Evolutionary conservation across 2,888 invertebrate species (phyloP).

Genomic region (Luffia ferchaultella): DNA sequence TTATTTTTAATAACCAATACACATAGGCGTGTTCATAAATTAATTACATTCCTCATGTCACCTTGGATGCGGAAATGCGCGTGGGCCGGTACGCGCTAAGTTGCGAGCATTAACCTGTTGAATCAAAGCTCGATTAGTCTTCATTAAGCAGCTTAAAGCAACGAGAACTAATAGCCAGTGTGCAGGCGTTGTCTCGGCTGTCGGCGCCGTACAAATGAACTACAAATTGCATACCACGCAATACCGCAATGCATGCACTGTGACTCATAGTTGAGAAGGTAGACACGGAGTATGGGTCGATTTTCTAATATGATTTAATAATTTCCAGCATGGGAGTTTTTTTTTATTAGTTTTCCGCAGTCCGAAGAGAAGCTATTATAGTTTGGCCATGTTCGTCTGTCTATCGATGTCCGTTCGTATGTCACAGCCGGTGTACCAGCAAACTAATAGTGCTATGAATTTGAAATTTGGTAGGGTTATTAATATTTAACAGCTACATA

Average conservation of each 20-base stretch:
- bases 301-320: not conserved
- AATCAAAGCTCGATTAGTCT: not conserved
- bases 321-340: not conserved
- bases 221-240: not conserved
- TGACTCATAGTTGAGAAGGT: not conserved
- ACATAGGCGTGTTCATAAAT: too few relatives aligned
- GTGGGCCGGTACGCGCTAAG: not conserved
- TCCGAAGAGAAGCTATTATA: too few relatives aligned
- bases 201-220: not conserved
- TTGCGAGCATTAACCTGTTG: conserved; percentile 1
- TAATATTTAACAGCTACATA: too few relatives aligned
- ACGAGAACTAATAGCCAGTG: conserved; percentile 1
- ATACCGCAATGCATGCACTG: not conserved
- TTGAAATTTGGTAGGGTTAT: too few relatives aligned
- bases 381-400: too few relatives aligned
- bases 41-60: not conserved
- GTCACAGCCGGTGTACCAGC: too few relatives aligned
- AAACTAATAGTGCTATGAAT: too few relatives aligned
- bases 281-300: too few relatives aligned
- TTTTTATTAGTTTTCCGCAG: not conserved
- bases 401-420: too few relatives aligned
- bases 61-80: not conserved
- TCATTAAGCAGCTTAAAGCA: not conserved
- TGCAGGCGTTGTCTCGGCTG: not conserved
- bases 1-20: too few relatives aligned